Conservation (phyloP, 2,113 vertebrate genomes). For the Morone chrysops region DNA sequence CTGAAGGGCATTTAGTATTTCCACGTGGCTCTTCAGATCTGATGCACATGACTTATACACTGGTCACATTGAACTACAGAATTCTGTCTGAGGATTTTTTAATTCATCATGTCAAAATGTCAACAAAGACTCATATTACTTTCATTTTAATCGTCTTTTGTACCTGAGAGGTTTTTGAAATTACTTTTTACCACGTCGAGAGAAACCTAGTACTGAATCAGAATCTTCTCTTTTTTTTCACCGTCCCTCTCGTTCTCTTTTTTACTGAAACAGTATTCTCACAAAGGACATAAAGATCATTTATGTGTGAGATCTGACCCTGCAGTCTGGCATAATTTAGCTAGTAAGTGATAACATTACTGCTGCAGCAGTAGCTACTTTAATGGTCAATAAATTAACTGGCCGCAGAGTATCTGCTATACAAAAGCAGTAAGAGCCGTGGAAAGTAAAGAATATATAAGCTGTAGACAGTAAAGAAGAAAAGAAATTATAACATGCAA, state of each 20-base stretch:
- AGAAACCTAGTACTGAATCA: background rate
- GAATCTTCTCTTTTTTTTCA: background rate
- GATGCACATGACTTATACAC: background rate
- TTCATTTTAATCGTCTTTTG: constrained; percentile 9
- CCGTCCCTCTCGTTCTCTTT: background rate
- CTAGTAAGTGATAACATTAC: constrained; percentile 16
- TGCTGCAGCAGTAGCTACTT: constrained; percentile 5
- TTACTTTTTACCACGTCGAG: background rate
- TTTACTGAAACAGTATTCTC: background rate
- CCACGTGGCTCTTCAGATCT: background rate
- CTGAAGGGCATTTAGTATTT: constrained; percentile 34
- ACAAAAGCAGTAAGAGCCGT: background rate
- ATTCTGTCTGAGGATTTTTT: background rate
- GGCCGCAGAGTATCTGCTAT: background rate
- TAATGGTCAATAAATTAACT: constrained; percentile 48
- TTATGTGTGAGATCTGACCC: constrained; percentile 10
- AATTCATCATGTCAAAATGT: constrained; percentile 36
- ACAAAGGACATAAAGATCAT: constrained; percentile 16
- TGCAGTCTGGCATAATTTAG: constrained; percentile 28
- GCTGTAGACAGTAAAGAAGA: background rate
- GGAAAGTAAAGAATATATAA: constrained; percentile 1
- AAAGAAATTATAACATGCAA: background rate
- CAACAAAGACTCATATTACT: constrained; percentile 14
- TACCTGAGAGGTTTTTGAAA: background rate
- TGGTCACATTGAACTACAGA: constrained; percentile 1